Evolutionary conservation across 2,888 invertebrate species (phyloP).

Genomic region (Leucozona laternaria): DNA sequence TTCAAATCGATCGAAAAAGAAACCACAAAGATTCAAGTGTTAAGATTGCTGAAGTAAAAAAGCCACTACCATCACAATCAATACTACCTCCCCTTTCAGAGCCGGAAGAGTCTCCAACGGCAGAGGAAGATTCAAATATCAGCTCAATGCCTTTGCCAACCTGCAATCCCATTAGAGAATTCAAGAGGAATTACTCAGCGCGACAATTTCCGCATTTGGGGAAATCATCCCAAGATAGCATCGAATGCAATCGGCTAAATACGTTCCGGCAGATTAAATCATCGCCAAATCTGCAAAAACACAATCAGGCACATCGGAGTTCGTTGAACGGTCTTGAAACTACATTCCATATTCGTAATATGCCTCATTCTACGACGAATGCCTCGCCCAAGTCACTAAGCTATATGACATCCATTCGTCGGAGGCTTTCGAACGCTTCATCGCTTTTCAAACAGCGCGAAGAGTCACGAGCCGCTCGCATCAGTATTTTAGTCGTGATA

Average conservation of each 20-base stretch:
- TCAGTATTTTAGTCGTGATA: constrained; percentile 86
- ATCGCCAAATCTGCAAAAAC: constrained; percentile 83
- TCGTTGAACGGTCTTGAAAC: constrained; percentile 77
- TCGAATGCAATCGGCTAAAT: constrained; percentile 77
- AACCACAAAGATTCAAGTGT: constrained; percentile 81
- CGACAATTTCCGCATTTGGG: constrained; percentile 81
- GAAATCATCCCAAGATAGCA: constrained; percentile 81
- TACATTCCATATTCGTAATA: constrained; percentile 78
- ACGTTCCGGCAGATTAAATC: constrained; percentile 83
- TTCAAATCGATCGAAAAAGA: constrained; percentile 81
- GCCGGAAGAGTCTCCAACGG: constrained; percentile 61
- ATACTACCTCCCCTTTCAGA: constrained; percentile 46
- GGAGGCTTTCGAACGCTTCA: constrained; percentile 93
- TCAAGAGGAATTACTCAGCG: constrained; percentile 83
- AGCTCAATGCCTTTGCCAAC: constrained; percentile 81
- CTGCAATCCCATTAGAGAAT: constrained; percentile 80
- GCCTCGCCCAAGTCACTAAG: constrained; percentile 83
- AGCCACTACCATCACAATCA: constrained; percentile 52
- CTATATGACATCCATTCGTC: constrained; percentile 89
- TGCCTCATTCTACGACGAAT: constrained; percentile 79
- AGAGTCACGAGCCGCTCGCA: constrained; percentile 94
- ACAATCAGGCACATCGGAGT: constrained; percentile 78
- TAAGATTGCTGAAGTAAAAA: constrained; percentile 68
- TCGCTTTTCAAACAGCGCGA: constrained; percentile 93
- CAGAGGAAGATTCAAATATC: constrained; percentile 79